Evolutionary conservation across 2,113 vertebrate genomes (phyloP).

Genomic region (Dicerorhinus sumatrensis): DNA sequence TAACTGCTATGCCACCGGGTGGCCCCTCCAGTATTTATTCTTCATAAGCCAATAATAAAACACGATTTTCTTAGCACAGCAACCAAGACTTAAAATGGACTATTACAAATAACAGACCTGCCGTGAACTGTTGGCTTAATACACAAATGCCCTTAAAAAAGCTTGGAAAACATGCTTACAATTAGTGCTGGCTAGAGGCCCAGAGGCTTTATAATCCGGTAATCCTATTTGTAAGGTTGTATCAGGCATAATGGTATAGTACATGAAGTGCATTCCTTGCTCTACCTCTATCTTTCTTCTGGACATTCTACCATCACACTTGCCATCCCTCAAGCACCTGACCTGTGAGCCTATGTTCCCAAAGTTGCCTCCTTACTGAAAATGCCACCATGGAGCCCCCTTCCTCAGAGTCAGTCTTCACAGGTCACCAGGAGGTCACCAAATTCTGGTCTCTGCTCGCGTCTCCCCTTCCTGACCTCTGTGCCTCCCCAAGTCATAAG

Average conservation of each 20-base stretch:
- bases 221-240: not conserved
- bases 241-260: not conserved
- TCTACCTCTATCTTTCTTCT: not conserved
- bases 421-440: not conserved
- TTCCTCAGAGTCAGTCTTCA: not conserved
- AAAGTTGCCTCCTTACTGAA: not conserved
- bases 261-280: not conserved
- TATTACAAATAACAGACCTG: slow-evolving; percentile 47
- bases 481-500: not conserved
- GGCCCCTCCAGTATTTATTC: slow-evolving; percentile 38
- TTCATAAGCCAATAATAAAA: slow-evolving; percentile 53
- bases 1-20: too few relatives aligned
- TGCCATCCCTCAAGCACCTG: not conserved
- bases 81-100: slow-evolving; percentile 49
- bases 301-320: not conserved
- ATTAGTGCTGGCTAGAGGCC: slow-evolving; percentile 1
- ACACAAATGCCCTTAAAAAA: slow-evolving; percentile 52
- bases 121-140: slow-evolving; percentile 35
- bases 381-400: not conserved
- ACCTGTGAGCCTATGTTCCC: not conserved
- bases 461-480: not conserved
- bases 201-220: not conserved
- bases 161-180: slow-evolving; percentile 56
- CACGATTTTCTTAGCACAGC: slow-evolving; percentile 44
- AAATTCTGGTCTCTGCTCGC: not conserved